Base-by-base conservation (phyloP, 2,797 vertebrate genomes). In the Pseudomugil tenellus region DNA sequence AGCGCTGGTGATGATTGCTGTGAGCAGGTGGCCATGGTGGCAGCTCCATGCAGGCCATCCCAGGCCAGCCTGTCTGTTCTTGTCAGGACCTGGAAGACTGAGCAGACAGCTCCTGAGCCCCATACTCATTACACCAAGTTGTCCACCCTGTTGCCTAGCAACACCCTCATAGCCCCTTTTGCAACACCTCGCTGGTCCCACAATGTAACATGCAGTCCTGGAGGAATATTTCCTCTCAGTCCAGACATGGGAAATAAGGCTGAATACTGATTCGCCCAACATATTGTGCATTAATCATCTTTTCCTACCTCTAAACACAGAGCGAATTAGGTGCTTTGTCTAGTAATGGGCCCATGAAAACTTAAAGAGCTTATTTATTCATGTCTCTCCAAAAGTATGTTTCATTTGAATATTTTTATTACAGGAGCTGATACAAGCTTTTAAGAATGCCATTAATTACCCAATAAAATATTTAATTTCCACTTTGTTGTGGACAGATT, bases 21-120 rank as follows among this genome's bases (percentile, higher is more conserved):
- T 72, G 93, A 86, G 89, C 94, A 95, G 95, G 95, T 96, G 96
- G 95, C 92, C 90, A 62, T 72, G 90, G 91, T 92, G 92, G 91
- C 94, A 93, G 92, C 89, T 93, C 91, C 80, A 65, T 72, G 84
- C 92, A 89, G 89, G 92, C 84, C 80, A 76, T 93, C 90, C 87
- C 79, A 67, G 92, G 93, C 92, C 66, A 87, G 92, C 92, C 88
- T 95, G 95, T 95, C 94, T 70, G 72, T 90, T 93, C 93, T 88
- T 70, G 91, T 96, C 95, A 96, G 91, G 79, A 85, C 90, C 91
- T 86, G 92, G 94, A 92, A 92, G 83, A 93, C 86, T 94, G 94
- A 95, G 88, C 95, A 94, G 92, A 93, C 92, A 89, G 93, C 93
- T 92, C 88, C 87, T 79, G 80, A 92, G 87, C 88, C 67, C 65